Evolutionary conservation across 2,113 vertebrate species (phyloP).

Genomic region (Herpetotheres cachinnans): DNA sequence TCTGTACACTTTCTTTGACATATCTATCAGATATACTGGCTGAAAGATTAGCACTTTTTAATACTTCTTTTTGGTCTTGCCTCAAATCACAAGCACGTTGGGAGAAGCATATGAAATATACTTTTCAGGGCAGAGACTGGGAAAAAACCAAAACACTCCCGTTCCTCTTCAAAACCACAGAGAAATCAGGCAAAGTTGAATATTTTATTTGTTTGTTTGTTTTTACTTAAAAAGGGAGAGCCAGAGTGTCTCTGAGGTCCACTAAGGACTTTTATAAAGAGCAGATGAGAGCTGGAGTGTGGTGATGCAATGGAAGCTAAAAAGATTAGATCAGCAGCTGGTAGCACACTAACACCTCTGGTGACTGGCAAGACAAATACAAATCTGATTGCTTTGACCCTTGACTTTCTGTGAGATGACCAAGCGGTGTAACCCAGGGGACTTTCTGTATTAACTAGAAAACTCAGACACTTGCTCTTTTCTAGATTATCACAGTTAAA

Average conservation of each 20-base stretch:
- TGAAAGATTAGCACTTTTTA: neutral
- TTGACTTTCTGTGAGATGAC: neutral
- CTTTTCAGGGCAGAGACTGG: neutral
- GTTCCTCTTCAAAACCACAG: constrained; percentile 1
- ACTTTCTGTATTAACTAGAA: neutral
- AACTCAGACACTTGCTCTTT: neutral
- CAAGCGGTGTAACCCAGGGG: neutral
- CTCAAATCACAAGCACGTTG: neutral
- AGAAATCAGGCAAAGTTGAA: neutral
- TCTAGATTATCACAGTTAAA: neutral
- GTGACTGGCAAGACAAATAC: neutral
- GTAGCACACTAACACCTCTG: neutral
- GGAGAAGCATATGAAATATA: neutral
- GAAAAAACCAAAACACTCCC: neutral
- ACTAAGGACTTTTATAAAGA: neutral
- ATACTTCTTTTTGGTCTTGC: neutral
- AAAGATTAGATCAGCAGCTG: neutral
- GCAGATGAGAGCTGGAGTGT: neutral
- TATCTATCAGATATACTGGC: neutral
- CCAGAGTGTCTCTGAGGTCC: neutral
- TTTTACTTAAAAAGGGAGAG: constrained; percentile 37
- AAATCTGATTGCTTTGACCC: neutral
- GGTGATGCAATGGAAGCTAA: neutral
- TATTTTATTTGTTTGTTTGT: constrained; percentile 27
- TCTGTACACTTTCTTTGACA: neutral